Base-by-base conservation (phyloP, 1,140 invertebrate genomes). In the Plutomurus gul region DNA sequence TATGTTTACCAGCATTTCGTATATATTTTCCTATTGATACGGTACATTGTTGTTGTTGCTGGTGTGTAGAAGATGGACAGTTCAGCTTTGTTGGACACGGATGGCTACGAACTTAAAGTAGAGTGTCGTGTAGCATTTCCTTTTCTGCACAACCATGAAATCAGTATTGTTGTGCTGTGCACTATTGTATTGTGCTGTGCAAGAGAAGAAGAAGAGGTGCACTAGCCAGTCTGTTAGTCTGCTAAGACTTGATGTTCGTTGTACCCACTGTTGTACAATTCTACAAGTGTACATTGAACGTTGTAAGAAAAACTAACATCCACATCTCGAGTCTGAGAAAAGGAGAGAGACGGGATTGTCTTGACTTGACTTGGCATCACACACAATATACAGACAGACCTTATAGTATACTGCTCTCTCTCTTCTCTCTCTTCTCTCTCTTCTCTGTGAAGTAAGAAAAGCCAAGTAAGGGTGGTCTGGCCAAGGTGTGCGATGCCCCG, bases 381-480 rank as follows among this genome's bases (percentile, higher is more conserved):
- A 25, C n/a, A n/a, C n/a, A n/a, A n/a, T n/a, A n/a, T n/a, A n/a
- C n/a, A n/a, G n/a, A n/a, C n/a, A n/a, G n/a, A n/a, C n/a, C n/a
- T n/a, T n/a, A n/a, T n/a, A n/a, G n/a, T n/a, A n/a, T n/a, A n/a
- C n/a, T n/a, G n/a, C n/a, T n/a, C n/a, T n/a, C n/a, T n/a, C n/a
- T n/a, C n/a, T n/a, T n/a, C n/a, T n/a, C n/a, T n/a, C n/a, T n/a
- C n/a, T n/a, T n/a, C n/a, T n/a, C n/a, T n/a, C n/a, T n/a, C n/a
- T n/a, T n/a, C n/a, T n/a, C n/a, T n/a, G n/a, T n/a, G n/a, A n/a
- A n/a, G n/a, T 25, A 27, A 56, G 51, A 56, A 27, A 56, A 56
- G 51, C 36, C 36, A 65, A 72, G 70, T 79, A 51, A 77, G 81
- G 81, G 81, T 82, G 81, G 81, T 82, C 81, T 79, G 13, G 22